phyloP scores from a whole-genome alignment of 2,113 vertebrate species.

The Alectura lathami region DNA sequence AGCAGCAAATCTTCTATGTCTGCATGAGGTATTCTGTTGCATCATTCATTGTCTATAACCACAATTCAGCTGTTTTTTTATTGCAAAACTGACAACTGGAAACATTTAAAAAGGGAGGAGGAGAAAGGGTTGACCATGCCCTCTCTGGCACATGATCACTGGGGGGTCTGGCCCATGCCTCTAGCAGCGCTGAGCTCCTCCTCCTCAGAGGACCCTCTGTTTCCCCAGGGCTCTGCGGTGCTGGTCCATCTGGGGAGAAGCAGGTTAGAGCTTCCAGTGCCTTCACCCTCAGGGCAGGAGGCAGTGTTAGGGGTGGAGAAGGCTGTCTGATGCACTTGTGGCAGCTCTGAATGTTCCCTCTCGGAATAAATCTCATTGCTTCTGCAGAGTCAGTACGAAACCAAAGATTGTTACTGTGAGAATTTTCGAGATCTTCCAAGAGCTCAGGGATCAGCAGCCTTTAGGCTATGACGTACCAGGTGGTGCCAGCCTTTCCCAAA shows the following conservation, averaged over 20 bases:
- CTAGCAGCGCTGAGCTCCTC: neutral
- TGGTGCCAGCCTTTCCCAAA: neutral
- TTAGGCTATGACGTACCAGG: neutral
- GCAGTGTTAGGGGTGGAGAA: neutral
- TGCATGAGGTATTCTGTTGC: conserved; percentile 27
- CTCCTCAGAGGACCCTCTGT: neutral
- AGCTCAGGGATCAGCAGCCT: neutral
- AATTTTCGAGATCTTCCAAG: neutral
- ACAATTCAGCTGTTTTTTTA: neutral
- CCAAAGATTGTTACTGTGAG: accelerated
- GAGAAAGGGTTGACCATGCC: neutral
- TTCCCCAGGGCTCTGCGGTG: accelerated
- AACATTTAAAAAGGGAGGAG: neutral
- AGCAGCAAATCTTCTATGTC: conserved; percentile 21
- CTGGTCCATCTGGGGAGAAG: neutral
- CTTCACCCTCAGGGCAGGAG: accelerated
- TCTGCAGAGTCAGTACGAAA: neutral
- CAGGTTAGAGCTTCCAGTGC: neutral
- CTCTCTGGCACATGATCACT: neutral
- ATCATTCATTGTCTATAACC: neutral
- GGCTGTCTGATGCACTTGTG: neutral
- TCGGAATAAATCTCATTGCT: neutral
- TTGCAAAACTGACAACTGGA: neutral
- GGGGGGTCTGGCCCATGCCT: neutral
- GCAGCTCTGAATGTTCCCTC: neutral